phyloP scores from a whole-genome alignment of 2,888 invertebrate genomes.

The Malachius bipustulatus region DNA sequence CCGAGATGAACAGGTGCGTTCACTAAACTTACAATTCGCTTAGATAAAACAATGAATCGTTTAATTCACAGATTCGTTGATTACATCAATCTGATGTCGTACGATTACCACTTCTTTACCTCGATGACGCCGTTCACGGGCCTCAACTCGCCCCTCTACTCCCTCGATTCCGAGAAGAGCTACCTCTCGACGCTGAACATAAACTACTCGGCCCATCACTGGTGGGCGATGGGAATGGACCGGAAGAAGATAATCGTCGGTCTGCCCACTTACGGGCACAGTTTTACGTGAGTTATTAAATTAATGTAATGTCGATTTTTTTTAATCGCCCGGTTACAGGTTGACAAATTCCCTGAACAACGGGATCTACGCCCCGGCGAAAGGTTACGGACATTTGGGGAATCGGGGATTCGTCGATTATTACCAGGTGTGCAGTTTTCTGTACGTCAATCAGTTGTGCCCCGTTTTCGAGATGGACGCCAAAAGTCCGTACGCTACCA shows the following conservation, averaged over 20 bases:
- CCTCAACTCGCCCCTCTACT: constrained; percentile 70
- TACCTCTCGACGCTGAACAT: constrained; percentile 63
- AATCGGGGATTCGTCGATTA: constrained; percentile 57
- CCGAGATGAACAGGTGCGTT: constrained; percentile 59
- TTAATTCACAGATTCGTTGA: constrained; percentile 58
- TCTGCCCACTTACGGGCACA: constrained; percentile 79
- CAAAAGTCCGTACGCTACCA: constrained; percentile 65
- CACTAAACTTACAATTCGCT: constrained; percentile 7
- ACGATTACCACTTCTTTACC: constrained; percentile 76
- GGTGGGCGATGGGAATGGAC: constrained; percentile 63
- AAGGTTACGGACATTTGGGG: constrained; percentile 57
- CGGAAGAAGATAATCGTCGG: constrained; percentile 69
- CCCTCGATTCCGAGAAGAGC: constrained; percentile 46
- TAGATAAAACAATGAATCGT: no score
- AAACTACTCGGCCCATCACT: constrained; percentile 71
- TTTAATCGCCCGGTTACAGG: constrained; percentile 31
- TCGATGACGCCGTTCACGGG: constrained; percentile 70
- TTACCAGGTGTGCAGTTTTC: constrained; percentile 56
- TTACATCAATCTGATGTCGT: constrained; percentile 82
- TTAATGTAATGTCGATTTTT: not conserved
- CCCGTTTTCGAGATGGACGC: constrained; percentile 54
- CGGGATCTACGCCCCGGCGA: constrained; percentile 57
- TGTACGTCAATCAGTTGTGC: constrained; percentile 41
- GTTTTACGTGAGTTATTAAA: constrained; percentile 45
- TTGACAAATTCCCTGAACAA: constrained; percentile 56